Base-by-base conservation (phyloP, 2,113 vertebrate genomes). In the Microcebus lehilahytsara region DNA sequence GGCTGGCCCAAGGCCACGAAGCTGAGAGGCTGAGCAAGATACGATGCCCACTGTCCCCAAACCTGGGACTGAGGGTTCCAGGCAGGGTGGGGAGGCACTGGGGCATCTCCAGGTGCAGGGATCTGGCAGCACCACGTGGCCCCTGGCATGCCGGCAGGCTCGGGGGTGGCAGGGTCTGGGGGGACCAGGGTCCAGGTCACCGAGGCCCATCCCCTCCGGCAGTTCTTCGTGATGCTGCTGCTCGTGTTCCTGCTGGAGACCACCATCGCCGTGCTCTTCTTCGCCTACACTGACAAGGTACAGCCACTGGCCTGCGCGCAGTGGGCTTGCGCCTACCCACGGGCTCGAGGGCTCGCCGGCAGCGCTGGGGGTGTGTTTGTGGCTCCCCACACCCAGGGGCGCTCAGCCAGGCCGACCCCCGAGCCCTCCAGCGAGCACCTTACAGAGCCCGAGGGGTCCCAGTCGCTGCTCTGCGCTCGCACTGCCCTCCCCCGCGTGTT, bases 151-250 rank as follows among this genome's bases (percentile, higher is more conserved):
- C n/a, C n/a, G 8, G 14, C 1, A 17, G 20, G 42, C 14, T 2
- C 12, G 12, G 40, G 14, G 74, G 19, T 1, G n/a, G 19, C 11
- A 1, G 74, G 34, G 64, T 16, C 20, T 0, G 2, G 0, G 9
- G 56, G 22, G 56, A 17, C 9, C 11, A 5, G 74, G 34, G 64
- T 16, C 20, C 0, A 1, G 0, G 9, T 1, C 5, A 32, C 30
- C 37, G 10, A 64, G 27, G 32, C 25, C 2, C 3, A 56, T 77
- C 85, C 13, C 60, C 78, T 77, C 95, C 98, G 92, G 53, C 99
- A 99, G 99, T 99, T 99, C 99, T 99, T 99, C 97, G 98, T 99
- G 98, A 97, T 99, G 97, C 99, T 99, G 96, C 99, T 99, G 97
- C 98, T 99, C 97, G 99, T 99, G 98, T 99, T 99, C 98, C 98